A percentile compares a stretch with the other conserved stretches of the same genome.
phyloP scores from a whole-genome alignment of 2,797 vertebrate species.

The Sebastes hubbsi region DNA sequence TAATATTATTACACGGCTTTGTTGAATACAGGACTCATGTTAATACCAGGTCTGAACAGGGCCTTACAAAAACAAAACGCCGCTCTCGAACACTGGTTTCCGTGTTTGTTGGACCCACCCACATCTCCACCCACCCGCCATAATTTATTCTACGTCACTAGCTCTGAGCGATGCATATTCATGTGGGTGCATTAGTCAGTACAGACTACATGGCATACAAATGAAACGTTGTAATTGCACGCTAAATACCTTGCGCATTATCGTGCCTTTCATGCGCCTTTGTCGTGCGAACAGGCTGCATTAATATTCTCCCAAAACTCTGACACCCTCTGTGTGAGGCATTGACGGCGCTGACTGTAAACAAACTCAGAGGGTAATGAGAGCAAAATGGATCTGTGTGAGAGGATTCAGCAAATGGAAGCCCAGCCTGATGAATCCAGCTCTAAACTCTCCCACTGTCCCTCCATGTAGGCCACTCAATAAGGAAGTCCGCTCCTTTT shows the following conservation, averaged over 20 bases:
- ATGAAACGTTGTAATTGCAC: no score
- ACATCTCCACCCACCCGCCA: no score
- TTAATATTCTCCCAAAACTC: slow-evolving; percentile 18
- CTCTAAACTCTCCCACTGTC: slow-evolving; percentile 23
- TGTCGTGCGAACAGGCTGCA: no score
- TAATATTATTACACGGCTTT: not conserved
- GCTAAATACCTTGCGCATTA: fast-evolving
- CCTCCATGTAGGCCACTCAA: slow-evolving; percentile 44
- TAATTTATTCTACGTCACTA: no score
- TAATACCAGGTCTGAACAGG: no score
- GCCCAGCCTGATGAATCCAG: slow-evolving; percentile 33
- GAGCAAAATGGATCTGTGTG: slow-evolving; percentile 57
- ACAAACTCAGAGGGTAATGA: slow-evolving; percentile 57
- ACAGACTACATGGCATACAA: no score
- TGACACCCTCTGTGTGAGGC: slow-evolving; percentile 11
- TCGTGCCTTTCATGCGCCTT: fast-evolving
- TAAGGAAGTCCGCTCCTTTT: slow-evolving; percentile 31
- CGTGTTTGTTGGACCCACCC: no score
- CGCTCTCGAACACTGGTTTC: no score
- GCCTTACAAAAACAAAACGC: no score
- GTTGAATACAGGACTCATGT: no score
- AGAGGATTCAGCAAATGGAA: slow-evolving; percentile 59
- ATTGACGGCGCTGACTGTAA: slow-evolving; percentile 9
- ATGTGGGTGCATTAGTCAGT: no score
- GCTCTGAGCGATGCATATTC: no score